phyloP scores from a whole-genome alignment of 2,113 vertebrate genomes.

The Microtus ochrogaster region DNA sequence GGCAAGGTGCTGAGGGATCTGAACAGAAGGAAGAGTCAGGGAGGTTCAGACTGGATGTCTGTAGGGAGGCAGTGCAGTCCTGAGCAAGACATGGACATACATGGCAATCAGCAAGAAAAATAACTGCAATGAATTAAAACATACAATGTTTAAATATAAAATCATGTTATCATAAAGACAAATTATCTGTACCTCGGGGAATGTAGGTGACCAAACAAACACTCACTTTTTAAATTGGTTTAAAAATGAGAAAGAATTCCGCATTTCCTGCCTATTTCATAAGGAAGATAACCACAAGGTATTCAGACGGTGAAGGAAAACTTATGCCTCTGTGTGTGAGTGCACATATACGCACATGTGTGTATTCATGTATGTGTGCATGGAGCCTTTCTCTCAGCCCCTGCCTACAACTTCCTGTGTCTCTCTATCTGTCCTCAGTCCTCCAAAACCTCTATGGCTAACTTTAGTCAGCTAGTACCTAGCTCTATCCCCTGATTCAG shows the following conservation, averaged over 20 bases:
- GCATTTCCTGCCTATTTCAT: neutral
- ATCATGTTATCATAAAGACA: rapidly evolving
- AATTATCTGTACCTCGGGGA: neutral
- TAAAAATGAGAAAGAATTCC: neutral
- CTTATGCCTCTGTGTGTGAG: neutral
- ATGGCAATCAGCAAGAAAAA: neutral
- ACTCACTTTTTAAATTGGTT: neutral
- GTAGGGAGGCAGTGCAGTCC: neutral
- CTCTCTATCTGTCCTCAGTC: neutral
- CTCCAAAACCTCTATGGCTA: neutral
- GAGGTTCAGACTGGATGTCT: neutral
- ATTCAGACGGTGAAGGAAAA: neutral
- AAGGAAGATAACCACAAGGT: neutral
- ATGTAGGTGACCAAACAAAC: neutral
- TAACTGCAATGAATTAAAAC: neutral
- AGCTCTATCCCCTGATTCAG: neutral
- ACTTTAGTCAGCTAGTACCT: neutral
- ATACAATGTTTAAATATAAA: neutral
- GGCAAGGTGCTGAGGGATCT: too few relatives aligned
- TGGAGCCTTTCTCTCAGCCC: neutral
- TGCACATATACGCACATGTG: neutral
- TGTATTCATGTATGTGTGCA: neutral
- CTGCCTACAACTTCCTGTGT: neutral
- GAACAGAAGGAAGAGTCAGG: neutral
- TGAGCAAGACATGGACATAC: neutral